Conservation (phyloP, 2,797 vertebrate species). For the Coregonus sp. region DNA sequence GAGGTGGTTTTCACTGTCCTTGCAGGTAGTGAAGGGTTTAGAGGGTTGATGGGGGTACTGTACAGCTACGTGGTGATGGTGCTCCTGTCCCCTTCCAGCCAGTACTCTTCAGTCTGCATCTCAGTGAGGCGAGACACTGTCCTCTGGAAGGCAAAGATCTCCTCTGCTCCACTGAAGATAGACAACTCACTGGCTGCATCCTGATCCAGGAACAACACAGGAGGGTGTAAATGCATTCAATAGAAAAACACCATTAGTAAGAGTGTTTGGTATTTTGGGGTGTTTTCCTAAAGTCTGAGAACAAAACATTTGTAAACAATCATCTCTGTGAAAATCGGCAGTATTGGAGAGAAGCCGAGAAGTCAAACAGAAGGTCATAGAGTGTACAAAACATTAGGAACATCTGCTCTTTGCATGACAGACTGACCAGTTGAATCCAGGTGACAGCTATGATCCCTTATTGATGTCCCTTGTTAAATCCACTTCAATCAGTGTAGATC, state of each 20-base stretch:
- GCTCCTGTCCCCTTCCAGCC: slow-evolving; percentile 89
- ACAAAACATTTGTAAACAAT: neutral
- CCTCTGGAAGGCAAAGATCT: slow-evolving; percentile 92
- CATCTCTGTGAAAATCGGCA: too few relatives aligned
- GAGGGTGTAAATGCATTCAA: neutral
- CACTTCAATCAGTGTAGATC: too few relatives aligned
- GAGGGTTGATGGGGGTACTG: slow-evolving; percentile 24
- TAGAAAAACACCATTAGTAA: neutral
- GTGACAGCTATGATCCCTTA: too few relatives aligned
- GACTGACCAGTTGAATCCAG: too few relatives aligned
- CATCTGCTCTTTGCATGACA: too few relatives aligned
- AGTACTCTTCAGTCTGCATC: slow-evolving; percentile 97
- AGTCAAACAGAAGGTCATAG: neutral
- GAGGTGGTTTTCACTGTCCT: slow-evolving; percentile 12
- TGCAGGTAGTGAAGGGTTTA: slow-evolving; percentile 14
- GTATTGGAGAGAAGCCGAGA: neutral
- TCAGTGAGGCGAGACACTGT: slow-evolving; percentile 93
- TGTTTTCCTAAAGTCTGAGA: neutral
- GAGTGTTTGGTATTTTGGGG: neutral
- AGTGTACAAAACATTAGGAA: neutral
- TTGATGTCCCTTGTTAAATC: too few relatives aligned
- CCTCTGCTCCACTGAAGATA: slow-evolving; percentile 95
- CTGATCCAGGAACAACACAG: slow-evolving; percentile 48
- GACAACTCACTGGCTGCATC: slow-evolving; percentile 81
- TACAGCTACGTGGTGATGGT: slow-evolving; percentile 32